A percentile compares a stretch with the other conserved stretches of the same genome.
phyloP scores from a whole-genome alignment of 1,140 invertebrate species.

The Conopomorpha cramerella region DNA sequence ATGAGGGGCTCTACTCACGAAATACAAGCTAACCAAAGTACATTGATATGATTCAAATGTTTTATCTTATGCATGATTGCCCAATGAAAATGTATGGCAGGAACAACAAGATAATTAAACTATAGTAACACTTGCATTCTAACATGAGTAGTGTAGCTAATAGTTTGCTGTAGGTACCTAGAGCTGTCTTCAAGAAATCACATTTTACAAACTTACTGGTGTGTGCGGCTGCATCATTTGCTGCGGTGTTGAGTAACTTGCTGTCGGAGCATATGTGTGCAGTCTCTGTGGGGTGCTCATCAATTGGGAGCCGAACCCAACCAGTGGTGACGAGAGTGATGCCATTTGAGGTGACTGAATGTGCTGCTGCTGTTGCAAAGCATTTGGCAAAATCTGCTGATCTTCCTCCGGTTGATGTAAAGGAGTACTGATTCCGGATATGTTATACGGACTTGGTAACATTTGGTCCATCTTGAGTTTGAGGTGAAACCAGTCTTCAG shows the following conservation, averaged over 20 bases:
- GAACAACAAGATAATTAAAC: too few relatives aligned
- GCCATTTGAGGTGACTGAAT: slow-evolving; percentile 67
- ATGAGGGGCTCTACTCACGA: too few relatives aligned
- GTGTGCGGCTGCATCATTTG: slow-evolving; percentile 85
- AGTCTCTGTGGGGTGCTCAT: slow-evolving; percentile 70
- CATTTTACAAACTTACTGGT: slow-evolving; percentile 76
- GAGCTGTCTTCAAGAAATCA: too few relatives aligned
- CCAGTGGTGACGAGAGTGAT: slow-evolving; percentile 59
- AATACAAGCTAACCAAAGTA: too few relatives aligned
- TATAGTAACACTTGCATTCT: too few relatives aligned
- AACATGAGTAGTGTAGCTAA: too few relatives aligned
- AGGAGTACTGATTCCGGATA: slow-evolving; percentile 88
- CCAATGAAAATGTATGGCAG: too few relatives aligned
- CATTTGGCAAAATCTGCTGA: slow-evolving; percentile 82
- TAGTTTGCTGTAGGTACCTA: too few relatives aligned
- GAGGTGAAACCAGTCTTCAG: neutral
- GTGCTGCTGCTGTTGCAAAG: slow-evolving; percentile 75
- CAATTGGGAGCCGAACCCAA: slow-evolving; percentile 49
- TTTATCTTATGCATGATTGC: too few relatives aligned
- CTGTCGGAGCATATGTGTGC: slow-evolving; percentile 71
- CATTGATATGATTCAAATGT: too few relatives aligned
- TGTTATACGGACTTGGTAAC: slow-evolving; percentile 85
- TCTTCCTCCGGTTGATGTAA: slow-evolving; percentile 91
- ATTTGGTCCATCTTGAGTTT: slow-evolving; percentile 78
- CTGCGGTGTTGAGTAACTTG: slow-evolving; percentile 72